Conservation (phyloP, 2,113 vertebrate species). For the Machaerirhynchus nigripectus region DNA sequence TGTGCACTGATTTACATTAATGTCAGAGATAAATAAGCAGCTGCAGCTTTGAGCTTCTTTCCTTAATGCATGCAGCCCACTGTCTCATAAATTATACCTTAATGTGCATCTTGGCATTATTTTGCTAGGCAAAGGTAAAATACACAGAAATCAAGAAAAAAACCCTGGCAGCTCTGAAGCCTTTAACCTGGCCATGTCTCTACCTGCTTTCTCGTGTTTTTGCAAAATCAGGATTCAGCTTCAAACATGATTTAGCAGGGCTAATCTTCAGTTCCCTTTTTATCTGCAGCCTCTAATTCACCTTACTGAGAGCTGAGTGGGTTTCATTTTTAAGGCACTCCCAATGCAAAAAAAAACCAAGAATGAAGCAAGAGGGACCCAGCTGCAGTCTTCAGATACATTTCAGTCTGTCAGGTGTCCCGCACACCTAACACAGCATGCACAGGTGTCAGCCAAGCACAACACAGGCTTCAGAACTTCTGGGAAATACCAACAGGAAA, state of each 20-base stretch:
- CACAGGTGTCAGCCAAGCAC: not conserved
- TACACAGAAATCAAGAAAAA: not conserved
- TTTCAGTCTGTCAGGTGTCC: not conserved
- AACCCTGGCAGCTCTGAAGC: not conserved
- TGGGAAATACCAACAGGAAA: not conserved
- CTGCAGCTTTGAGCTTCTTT: not conserved
- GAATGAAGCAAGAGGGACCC: not conserved
- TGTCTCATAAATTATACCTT: not conserved
- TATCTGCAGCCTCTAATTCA: not conserved
- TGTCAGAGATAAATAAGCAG: not conserved
- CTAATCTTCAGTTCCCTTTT: not conserved
- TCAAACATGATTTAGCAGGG: not conserved
- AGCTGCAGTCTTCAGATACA: not conserved
- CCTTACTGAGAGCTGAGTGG: accelerated
- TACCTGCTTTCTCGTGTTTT: not conserved
- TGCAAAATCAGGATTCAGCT: not conserved
- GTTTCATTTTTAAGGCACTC: not conserved
- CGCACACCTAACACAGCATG: not conserved
- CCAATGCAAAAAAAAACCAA: not conserved
- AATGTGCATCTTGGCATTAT: not conserved
- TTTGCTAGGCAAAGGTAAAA: not conserved
- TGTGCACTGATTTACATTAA: not conserved
- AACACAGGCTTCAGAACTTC: not conserved
- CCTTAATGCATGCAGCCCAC: not conserved
- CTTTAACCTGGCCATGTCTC: not conserved